Base-by-base conservation (phyloP, 2,888 invertebrate species). In the Ennomos erosarius region DNA sequence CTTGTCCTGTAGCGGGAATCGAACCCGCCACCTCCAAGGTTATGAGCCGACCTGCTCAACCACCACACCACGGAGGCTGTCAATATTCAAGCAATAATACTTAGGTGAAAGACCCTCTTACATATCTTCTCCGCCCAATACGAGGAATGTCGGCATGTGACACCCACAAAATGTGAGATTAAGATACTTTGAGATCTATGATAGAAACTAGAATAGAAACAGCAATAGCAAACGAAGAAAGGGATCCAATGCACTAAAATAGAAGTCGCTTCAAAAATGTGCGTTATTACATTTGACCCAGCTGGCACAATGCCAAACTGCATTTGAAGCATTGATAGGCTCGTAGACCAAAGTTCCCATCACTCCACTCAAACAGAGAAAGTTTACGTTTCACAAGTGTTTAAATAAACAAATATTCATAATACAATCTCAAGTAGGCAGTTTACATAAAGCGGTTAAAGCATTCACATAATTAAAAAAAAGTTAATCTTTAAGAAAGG, bases 281-380 rank as follows among this genome's bases (percentile, higher is more conserved):
- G 77, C 74, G 73, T 75, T 79, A 72, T 74, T 70, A 75, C 69
- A 76, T 70, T 74, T 76, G 90, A 84, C 91, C 90, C 69, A 83
- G 70, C 90, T 91, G 91, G 91, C 85, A 9, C 8, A 10, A 44
- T 35, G 88, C 90, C 91, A 89, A 70, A 71, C 71, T 79, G 81
- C 81, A 81, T 59, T 69, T 74, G 70, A 73, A 76, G 56, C 66
- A 57, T 59, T 55, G 58, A 47, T 60, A 55, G 43, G 64, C 68
- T 71, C 68, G 62, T 59, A 62, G 65, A 70, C 51, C 54, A 59
- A 60, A 60, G 49, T 62, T 64, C 62, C 49, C 64, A 65, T 64
- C 59, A 65, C 56, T 61, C 64, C 61, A 56, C 44, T 55, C 53
- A 50, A 33, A 44, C 38, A 45, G 64, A 60, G 67, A 72, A 73